Evolutionary conservation across 1,140 invertebrate genomes (phyloP), one percentile per base, ranked within the genome.

Genomic region (Apis florea): DNA sequence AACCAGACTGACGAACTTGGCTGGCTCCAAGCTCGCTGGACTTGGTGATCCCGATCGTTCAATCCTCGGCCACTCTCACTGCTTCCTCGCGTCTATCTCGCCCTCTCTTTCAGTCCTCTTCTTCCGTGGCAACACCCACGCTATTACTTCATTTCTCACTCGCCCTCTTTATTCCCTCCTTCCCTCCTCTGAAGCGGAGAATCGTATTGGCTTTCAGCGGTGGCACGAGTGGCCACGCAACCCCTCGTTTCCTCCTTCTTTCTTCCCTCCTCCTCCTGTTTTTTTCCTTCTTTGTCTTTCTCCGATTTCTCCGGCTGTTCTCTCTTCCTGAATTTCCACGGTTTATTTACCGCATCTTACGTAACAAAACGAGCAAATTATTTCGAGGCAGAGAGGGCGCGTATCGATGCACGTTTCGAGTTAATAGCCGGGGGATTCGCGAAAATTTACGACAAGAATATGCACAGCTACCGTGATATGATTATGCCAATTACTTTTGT

Each of bases 181-280:
- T n/a, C 56, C 56, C 21, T 58, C 8, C 47, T 70, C 66, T 53
- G 51, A 54, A n/a, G 6, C 78, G n/a, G 63, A 54, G 74, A 86
- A 85, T 86, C 88, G 82, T 81, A 89, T 89, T 88, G 86, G 83
- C 85, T 89, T 88, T 86, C 86, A 82, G 67, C 72, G 68, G 70
- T 66, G 76, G 58, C 54, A 77, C 84, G 68, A 82, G 68, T 74
- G 84, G 66, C 75, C 56, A 85, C 70, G 74, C 63, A 75, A 58
- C 53, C 54, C 64, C 12, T 56, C 61, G 59, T 63, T 73, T 31
- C 40, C 26, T 59, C 51, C 40, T 53, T 67, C 72, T n/a, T 72
- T 51, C 58, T 69, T 59, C 6, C 51, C 9, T 24, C 17, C 24
- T 21, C 17, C n/a, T 59, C 51, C 31, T 58, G 58, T 79, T n/a